Conservation (phyloP, 2,113 vertebrate genomes). For the Corvus cornix region DNA sequence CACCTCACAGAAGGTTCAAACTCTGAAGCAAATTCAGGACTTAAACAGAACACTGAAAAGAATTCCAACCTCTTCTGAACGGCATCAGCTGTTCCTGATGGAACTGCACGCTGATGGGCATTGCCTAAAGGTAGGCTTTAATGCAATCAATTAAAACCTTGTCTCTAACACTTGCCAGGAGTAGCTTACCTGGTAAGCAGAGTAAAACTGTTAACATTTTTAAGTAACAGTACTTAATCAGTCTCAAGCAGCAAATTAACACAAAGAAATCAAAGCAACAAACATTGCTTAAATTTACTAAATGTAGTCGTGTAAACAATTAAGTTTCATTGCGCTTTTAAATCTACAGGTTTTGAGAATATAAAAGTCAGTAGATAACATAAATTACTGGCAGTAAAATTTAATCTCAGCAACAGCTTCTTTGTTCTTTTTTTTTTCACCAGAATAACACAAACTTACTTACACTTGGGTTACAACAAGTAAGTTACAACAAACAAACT, state of each 20-base stretch:
- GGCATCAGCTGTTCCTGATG: background rate
- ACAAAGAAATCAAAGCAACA: background rate
- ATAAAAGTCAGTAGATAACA: background rate
- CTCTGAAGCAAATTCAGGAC: background rate
- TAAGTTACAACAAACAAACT: constrained; percentile 43
- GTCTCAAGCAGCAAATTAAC: background rate
- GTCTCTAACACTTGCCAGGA: background rate
- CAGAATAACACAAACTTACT: constrained; percentile 53
- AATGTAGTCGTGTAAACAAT: background rate
- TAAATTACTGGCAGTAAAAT: background rate
- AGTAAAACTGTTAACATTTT: constrained; percentile 16
- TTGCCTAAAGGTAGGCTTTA: background rate
- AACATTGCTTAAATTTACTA: background rate
- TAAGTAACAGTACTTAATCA: background rate
- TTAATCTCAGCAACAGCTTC: constrained; percentile 46
- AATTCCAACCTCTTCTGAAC: background rate
- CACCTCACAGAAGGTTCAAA: background rate
- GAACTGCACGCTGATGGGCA: background rate
- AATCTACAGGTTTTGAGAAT: background rate
- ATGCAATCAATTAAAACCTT: background rate
- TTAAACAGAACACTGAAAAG: background rate
- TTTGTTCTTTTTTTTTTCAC: constrained; percentile 9
- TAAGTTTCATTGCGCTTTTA: background rate
- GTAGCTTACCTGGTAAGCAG: background rate
- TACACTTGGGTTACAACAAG: background rate